A percentile compares a stretch with the other conserved stretches of the same genome.
Conservation (phyloP, 2,888 invertebrate species). For the Steinernema carpocapsae region DNA sequence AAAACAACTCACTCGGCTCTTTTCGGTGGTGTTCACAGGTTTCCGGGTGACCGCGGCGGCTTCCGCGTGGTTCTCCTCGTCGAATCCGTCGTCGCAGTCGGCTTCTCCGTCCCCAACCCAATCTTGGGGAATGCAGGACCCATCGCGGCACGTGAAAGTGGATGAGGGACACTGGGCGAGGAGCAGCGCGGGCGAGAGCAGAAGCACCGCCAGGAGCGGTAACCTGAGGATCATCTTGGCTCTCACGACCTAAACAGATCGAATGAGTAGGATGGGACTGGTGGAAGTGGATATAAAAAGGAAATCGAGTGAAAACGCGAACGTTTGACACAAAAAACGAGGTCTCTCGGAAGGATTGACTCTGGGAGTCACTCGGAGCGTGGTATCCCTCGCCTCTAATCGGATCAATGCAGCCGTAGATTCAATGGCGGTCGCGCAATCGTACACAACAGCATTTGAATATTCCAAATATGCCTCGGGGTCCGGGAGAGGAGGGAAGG, state of each 20-base stretch:
- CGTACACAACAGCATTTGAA: slow-evolving; percentile 6
- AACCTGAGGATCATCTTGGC: slow-evolving; percentile 25
- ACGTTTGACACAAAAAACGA: slow-evolving; percentile 26
- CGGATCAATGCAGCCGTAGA: slow-evolving; percentile 20
- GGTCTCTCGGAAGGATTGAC: slow-evolving; percentile 18
- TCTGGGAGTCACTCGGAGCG: too few relatives aligned
- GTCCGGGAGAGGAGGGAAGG: background rate
- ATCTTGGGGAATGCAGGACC: slow-evolving; percentile 62
- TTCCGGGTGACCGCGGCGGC: background rate
- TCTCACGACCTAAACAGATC: background rate
- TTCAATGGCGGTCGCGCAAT: slow-evolving; percentile 7
- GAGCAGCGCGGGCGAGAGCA: background rate
- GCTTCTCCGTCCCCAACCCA: slow-evolving; percentile 66
- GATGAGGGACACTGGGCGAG: slow-evolving; percentile 55
- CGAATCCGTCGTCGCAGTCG: slow-evolving; percentile 64
- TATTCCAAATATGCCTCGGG: slow-evolving; percentile 31
- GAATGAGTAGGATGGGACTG: background rate
- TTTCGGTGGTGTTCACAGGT: slow-evolving; percentile 14
- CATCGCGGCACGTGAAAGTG: slow-evolving; percentile 62
- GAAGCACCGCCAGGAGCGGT: slow-evolving; percentile 32
- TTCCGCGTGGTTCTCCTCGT: slow-evolving; percentile 39
- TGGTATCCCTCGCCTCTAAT: slow-evolving; percentile 6
- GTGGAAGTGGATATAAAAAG: background rate
- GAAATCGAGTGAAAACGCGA: slow-evolving; percentile 30
- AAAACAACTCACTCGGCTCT: slow-evolving; percentile 16